phyloP scores from a whole-genome alignment of 2,888 invertebrate genomes.

The Digitonthophagus gazella region DNA sequence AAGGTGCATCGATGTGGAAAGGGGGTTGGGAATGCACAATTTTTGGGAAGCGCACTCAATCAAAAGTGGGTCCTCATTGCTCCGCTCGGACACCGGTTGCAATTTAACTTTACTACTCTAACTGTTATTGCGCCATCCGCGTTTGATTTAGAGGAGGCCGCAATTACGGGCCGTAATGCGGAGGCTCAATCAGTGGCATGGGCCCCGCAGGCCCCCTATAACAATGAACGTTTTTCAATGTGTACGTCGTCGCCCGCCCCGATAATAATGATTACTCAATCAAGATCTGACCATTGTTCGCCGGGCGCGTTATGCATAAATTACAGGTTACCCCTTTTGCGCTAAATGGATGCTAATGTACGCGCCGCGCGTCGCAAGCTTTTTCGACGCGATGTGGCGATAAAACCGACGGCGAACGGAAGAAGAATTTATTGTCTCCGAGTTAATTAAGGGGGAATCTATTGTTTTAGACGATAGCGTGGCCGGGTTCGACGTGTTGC shows the following conservation, averaged over 20 bases:
- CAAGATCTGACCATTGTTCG: background rate
- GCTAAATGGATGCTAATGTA: background rate
- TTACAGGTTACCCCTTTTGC: background rate
- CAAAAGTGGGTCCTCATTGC: background rate
- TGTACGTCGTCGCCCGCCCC: background rate
- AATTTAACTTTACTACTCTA: constrained; percentile 16
- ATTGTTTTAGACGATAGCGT: background rate
- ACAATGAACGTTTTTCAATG: constrained; percentile 16
- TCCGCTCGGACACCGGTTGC: constrained; percentile 4
- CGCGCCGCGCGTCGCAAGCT: background rate
- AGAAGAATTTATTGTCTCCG: background rate
- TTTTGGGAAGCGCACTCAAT: constrained; percentile 13
- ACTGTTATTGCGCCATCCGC: constrained; percentile 15
- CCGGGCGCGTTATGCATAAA: background rate
- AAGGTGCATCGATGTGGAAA: too few species aligned
- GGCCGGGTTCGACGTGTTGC: too few species aligned
- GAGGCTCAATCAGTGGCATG: constrained; percentile 7
- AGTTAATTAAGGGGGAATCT: background rate
- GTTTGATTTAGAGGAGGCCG: constrained; percentile 13
- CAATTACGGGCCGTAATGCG: constrained; percentile 10
- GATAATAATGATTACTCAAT: background rate
- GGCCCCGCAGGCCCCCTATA: constrained; percentile 4
- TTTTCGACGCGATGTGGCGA: background rate
- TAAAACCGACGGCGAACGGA: background rate
- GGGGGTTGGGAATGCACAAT: too few species aligned